Percentiles rank a stretch among this genome's conserved stretches.
Evolutionary conservation across 2,888 invertebrate genomes (phyloP).

Genomic region (Acanthopleura granulata): DNA sequence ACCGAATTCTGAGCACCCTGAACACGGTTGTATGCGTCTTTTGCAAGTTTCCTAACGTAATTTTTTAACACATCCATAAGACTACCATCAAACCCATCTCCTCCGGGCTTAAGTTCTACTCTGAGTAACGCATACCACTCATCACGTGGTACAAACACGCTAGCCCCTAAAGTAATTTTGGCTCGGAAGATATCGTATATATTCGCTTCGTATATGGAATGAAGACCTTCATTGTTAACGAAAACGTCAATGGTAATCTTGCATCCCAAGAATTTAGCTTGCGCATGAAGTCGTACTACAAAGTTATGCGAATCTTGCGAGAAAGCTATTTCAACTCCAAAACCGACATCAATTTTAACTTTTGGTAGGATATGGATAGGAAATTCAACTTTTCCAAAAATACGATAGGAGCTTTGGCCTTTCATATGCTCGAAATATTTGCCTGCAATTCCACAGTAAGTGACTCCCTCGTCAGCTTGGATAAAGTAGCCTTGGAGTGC

Average conservation of each 20-base stretch:
- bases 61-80: slow-evolving; percentile 12
- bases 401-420: not conserved
- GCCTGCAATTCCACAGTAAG: not conserved
- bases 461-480: not conserved
- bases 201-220: not conserved
- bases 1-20: slow-evolving; percentile 4
- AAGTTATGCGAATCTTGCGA: not conserved
- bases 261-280: not conserved
- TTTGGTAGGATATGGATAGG: not conserved
- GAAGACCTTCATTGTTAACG: not conserved
- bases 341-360: slow-evolving; percentile 6
- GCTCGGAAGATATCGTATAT: slow-evolving; percentile 16
- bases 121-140: not conserved
- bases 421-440: slow-evolving; percentile 3
- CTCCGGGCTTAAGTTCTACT: slow-evolving; percentile 13
- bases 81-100: slow-evolving; percentile 17
- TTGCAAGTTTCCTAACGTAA: not conserved
- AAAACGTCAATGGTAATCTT: not conserved
- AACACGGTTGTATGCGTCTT: slow-evolving; percentile 8
- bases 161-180: not conserved
- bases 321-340: slow-evolving; percentile 1
- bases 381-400: slow-evolving; percentile 11
- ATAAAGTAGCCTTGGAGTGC: slow-evolving; percentile 4
- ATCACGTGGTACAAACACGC: not conserved
- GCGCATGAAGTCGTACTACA: slow-evolving; percentile 4